Percentiles rank a stretch among this genome's conserved stretches.
Evolutionary conservation across 1,140 invertebrate genomes (phyloP).

Genomic region (Leptinotarsa lineolata): DNA sequence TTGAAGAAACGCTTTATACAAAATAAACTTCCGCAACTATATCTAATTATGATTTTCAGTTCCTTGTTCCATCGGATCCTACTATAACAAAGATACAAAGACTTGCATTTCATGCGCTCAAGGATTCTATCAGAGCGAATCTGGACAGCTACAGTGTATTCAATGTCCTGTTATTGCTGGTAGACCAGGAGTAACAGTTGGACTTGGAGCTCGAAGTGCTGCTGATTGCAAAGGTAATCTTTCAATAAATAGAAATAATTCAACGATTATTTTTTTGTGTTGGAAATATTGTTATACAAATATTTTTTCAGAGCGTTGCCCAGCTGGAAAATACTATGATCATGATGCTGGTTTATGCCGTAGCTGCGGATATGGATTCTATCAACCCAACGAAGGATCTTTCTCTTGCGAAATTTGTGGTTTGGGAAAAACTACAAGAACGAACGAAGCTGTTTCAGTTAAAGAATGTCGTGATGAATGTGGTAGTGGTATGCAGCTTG

Average conservation of each 20-base stretch:
- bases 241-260: neutral
- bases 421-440: slow-evolving; percentile 90
- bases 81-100: slow-evolving; percentile 74
- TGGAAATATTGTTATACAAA: slow-evolving; percentile 9
- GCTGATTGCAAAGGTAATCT: slow-evolving; percentile 85
- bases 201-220: slow-evolving; percentile 81
- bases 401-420: slow-evolving; percentile 90
- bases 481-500: slow-evolving; percentile 85
- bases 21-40: too few relatives aligned
- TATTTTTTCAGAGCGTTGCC: slow-evolving; percentile 73
- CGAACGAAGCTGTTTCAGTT: slow-evolving; percentile 84
- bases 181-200: slow-evolving; percentile 83
- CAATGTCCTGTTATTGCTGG: slow-evolving; percentile 87
- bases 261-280: neutral
- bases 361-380: slow-evolving; percentile 92
- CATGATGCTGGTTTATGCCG: slow-evolving; percentile 81
- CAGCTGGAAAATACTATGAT: slow-evolving; percentile 90
- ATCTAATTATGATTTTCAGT: slow-evolving; percentile 64
- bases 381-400: slow-evolving; percentile 87
- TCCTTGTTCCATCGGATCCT: slow-evolving; percentile 91
- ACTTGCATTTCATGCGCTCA: slow-evolving; percentile 83
- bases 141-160: slow-evolving; percentile 86
- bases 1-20: too few relatives aligned
- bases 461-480: slow-evolving; percentile 91
- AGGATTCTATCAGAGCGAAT: slow-evolving; percentile 92